A percentile compares a stretch with the other conserved stretches of the same genome.
Evolutionary conservation across 2,888 invertebrate genomes (phyloP).

Genomic region (Eristalis arbustorum): DNA sequence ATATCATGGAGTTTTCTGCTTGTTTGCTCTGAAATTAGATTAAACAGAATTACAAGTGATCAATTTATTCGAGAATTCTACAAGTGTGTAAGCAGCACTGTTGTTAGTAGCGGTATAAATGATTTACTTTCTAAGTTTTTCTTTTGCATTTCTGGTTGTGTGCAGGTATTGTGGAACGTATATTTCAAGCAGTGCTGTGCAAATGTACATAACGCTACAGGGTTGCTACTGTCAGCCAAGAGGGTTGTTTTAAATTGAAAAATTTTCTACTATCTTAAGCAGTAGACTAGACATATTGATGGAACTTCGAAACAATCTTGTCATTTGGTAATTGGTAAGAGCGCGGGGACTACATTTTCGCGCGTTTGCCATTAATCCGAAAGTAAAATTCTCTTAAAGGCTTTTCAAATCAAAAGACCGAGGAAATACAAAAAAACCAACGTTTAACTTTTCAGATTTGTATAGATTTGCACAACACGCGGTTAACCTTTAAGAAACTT

Average conservation of each 20-base stretch:
- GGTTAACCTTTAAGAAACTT: background rate
- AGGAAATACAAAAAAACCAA: too few species aligned
- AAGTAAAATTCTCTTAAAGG: too few species aligned
- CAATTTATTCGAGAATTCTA: slow-evolving; percentile 17
- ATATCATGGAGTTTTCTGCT: slow-evolving; percentile 70
- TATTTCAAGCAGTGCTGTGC: slow-evolving; percentile 24
- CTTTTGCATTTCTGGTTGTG: background rate
- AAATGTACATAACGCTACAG: background rate
- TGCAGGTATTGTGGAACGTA: background rate
- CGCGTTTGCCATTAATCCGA: too few species aligned
- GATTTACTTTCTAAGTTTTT: background rate
- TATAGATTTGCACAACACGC: slow-evolving; percentile 29
- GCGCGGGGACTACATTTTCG: too few species aligned
- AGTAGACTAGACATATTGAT: too few species aligned
- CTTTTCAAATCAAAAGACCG: too few species aligned
- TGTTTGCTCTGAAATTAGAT: slow-evolving; percentile 69
- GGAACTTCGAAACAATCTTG: too few species aligned
- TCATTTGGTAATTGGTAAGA: too few species aligned
- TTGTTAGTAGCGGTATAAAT: slow-evolving; percentile 48
- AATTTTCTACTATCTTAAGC: too few species aligned
- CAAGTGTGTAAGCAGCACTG: slow-evolving; percentile 15
- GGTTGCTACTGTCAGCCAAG: background rate
- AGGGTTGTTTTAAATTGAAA: background rate
- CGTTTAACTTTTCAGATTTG: background rate
- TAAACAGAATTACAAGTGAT: slow-evolving; percentile 61